Evolutionary conservation across 2,888 invertebrate species (phyloP), one percentile per base, ranked within the genome.

Genomic region (Carpatolechia fugitivella): DNA sequence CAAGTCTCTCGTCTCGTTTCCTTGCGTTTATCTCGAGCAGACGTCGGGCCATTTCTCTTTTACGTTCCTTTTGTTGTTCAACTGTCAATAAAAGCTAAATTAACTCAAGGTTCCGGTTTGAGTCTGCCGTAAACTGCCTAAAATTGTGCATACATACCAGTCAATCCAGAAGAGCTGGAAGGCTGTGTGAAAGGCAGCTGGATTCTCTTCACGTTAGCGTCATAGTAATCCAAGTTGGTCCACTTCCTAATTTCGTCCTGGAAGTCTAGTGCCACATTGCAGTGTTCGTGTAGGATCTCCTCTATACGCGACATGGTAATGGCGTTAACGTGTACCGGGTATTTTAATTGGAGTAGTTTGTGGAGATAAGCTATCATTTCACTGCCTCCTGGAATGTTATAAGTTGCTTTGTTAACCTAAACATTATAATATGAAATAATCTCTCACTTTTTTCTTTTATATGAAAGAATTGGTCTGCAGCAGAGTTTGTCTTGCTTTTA

Each of bases 21-120:
- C 96, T 92, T 0, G 97, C 96, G 78, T 98, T 98, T 52, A 98
- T 96, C 84, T 98, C 98, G 49, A 96, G 93, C 52, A 98, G 85
- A 20, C 98, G 91, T 40, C 94, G 91, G 0, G 97, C 96, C 75
- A 98, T 92, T 77, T 98, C 98, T 55, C 95, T 94, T 64, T 97
- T 94, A 58, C 96, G 92, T 74, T 98, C 97, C 70, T 95, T 95
- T 78, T 96, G 97, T 70, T 96, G 96, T 74, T 97, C 97, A 53
- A 93, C 93, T 81, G 55, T 11, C 33, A 33, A 33, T 33, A 3
- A 33, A 33, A 33, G 3, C 24, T 6, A 24, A 24, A 24, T 4
- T n/a, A n/a, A n/a, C n/a, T n/a, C n/a, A n/a, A n/a, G n/a, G n/a
- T n/a, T n/a, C n/a, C n/a, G n/a, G n/a, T n/a, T n/a, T n/a, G n/a